Base-by-base conservation (phyloP, 2,888 invertebrate species). In the Biston stratarius region DNA sequence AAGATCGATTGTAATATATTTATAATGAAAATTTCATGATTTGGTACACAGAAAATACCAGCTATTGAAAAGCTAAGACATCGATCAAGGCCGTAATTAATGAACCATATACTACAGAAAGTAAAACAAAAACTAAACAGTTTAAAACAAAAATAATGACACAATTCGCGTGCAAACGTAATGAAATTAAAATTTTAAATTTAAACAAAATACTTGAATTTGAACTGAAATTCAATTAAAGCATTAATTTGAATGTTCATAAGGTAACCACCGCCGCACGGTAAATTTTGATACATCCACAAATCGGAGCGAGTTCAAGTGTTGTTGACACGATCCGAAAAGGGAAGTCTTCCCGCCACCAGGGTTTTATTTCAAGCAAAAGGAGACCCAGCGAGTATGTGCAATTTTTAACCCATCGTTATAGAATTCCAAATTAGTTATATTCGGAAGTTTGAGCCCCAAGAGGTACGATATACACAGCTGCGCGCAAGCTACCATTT, bases 401-500 rank as follows among this genome's bases (percentile, higher is more conserved):
- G 87, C 87, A 81, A 78, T 75, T 77, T 79, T 64, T 70, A 76
- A 79, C 81, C 83, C 81, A 80, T 72, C 61, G 59, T 78, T 74
- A 66, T 75, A 80, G 81, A 80, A 76, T 83, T 78, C 80, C 84
- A 86, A 84, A 84, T 72, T 71, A 58, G 51, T 70, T 73, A 61
- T 68, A 69, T 82, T 88, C 83, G 85, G 83, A 86, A 80, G 79
- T 76, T 75, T 69, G 76, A 91, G 91, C 92, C 92, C 92, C 91
- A 91, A 83, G 72, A 88, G 86, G 88, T 86, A 92, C 91, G 91
- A 84, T 86, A 84, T 64, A 92, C 92, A 94, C 92, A 92, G 91
- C 90, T 88, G 92, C 92, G 91, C 91, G 87, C 85, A 90, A 91
- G 88, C 91, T 88, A 87, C 82, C 78, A 83, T 88, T 87, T 87